These are phyloP conservation scores for Tenthredo livida DNA, from an alignment of 2,888 invertebrate species.

Conservation along the genomic window DNA sequence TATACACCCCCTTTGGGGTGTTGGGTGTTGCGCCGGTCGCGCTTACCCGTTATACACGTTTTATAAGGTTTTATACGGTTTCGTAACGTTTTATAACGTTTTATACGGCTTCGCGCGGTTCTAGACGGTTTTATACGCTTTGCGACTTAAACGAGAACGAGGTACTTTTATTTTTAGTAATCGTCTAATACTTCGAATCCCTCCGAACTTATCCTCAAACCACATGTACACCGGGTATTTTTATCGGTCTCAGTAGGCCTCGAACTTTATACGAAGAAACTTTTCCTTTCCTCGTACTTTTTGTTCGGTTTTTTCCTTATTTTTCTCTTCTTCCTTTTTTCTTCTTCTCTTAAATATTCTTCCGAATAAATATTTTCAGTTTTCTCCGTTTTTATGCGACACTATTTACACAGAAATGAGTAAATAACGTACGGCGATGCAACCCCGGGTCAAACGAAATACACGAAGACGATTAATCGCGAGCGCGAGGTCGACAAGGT, in stretches of 20 bases:
- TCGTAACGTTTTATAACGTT: constrained; percentile 47
- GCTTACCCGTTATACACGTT: constrained; percentile 32
- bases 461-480: constrained; percentile 32
- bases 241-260: neutral
- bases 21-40: constrained; percentile 13
- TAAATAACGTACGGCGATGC: neutral
- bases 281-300: neutral
- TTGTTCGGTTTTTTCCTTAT: neutral
- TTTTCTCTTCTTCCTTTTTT: neutral
- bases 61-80: constrained; percentile 44
- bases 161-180: constrained; percentile 29
- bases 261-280: constrained; percentile 1
- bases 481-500: constrained; percentile 2
- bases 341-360: neutral
- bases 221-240: constrained; percentile 30
- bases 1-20: constrained; percentile 17
- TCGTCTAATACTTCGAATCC: constrained; percentile 26
- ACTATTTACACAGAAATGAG: neutral
- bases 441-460: neutral
- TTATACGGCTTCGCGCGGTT: constrained; percentile 45
- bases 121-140: constrained; percentile 41
- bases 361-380: neutral
- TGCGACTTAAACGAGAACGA: constrained; percentile 23
- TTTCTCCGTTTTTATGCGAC: neutral
- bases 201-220: neutral